Base-by-base conservation (phyloP, 2,797 vertebrate species). In the Peromyscus nudipes region DNA sequence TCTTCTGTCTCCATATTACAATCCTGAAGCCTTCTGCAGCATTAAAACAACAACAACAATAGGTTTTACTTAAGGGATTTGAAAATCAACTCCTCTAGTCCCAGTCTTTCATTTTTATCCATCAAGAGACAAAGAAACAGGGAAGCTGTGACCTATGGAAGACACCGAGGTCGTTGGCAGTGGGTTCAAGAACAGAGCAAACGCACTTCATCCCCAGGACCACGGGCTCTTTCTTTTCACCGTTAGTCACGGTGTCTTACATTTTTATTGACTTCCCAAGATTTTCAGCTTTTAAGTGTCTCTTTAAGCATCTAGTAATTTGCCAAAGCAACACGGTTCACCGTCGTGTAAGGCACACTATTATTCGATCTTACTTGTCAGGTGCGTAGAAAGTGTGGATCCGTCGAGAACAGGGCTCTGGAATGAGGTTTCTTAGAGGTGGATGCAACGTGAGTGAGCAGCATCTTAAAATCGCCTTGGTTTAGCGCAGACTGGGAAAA, bases 401-500 rank as follows among this genome's bases (percentile, higher is more conserved):
- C 0, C 37, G 16, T 37, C 57, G 79, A 62, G 12, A 62, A 17
- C n/a, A 49, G 34, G 55, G 19, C 13, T 55, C 23, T 3, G 31
- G 5, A 67, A 57, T 83, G n/a, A 3, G 43, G 49, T 73, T 96
- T 71, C 90, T 96, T 37, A 79, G 9, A 82, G 82, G 37, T 40
- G 65, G 40, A 75, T 34, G 29, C 88, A 82, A 93, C 40, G 31
- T n/a, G 13, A 11, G 92, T 43, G 62, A 60, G 46, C 16, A 76
- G 55, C 31, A 16, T 80, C 71, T 76, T 80, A 60, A 65, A 43
- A 43, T 21, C 11, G 6, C 43, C 49, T 23, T 37, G 49, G 37
- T 34, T 75, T 62, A 55, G 67, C 31, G 75, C 65, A 29, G 27
- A 73, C 80, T 85, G 89, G 96, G 25, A 97, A 97, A 97, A 97